These are phyloP conservation scores for Philantomba maxwellii DNA, from an alignment of 2,113 vertebrate species.

Conservation along the genomic window DNA sequence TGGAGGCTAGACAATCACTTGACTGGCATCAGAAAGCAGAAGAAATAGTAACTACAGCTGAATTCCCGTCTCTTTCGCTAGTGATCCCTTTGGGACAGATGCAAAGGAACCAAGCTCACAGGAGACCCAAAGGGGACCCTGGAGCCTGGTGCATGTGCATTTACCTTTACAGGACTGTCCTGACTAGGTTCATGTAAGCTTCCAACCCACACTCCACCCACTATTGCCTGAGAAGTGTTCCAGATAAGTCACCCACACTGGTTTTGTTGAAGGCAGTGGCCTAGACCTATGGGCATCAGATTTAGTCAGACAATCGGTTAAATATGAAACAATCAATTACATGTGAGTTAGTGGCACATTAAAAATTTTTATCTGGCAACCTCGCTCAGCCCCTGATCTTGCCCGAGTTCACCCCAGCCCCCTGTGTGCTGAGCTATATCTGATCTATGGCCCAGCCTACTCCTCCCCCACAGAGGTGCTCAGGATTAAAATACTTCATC, in stretches of 20 bases:
- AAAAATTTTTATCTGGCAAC: background rate
- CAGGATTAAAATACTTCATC: background rate
- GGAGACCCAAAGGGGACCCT: background rate
- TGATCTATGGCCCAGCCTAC: background rate
- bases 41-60: background rate
- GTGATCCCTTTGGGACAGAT: background rate
- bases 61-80: background rate
- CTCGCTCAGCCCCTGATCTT: background rate
- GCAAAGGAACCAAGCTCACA: background rate
- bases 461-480: background rate
- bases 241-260: background rate
- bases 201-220: fast-evolving
- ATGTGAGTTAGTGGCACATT: background rate
- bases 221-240: background rate
- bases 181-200: background rate
- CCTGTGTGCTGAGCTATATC: no score
- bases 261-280: fast-evolving
- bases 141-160: fast-evolving
- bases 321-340: background rate
- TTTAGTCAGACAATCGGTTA: background rate
- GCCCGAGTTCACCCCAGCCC: background rate
- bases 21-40: background rate
- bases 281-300: background rate
- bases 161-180: background rate
- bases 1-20: no score